Percentiles rank a stretch among this genome's conserved stretches.
phyloP scores from a whole-genome alignment of 2,888 invertebrate genomes.

The Augiades crinisus region DNA sequence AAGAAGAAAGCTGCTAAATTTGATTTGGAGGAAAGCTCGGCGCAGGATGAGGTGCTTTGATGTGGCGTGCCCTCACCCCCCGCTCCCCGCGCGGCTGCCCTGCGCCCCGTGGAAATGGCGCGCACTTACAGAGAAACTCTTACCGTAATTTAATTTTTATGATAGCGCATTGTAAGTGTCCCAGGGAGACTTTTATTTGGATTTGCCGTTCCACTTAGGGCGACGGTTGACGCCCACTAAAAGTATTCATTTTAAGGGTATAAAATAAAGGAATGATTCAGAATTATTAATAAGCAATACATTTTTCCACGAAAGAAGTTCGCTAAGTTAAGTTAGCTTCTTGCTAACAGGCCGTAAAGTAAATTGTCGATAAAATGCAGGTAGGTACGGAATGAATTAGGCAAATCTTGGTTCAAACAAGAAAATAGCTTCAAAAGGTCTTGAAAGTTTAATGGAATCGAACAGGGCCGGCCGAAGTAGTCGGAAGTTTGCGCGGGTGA shows the following conservation, averaged over 20 bases:
- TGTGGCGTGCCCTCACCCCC: slow-evolving; percentile 54
- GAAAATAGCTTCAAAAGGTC: slow-evolving; percentile 78
- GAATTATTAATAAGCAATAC: not conserved
- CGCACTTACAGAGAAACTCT: slow-evolving; percentile 75
- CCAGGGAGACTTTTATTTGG: slow-evolving; percentile 62
- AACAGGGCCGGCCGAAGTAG: slow-evolving; percentile 69
- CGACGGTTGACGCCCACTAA: slow-evolving; percentile 38
- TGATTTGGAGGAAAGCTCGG: slow-evolving; percentile 66
- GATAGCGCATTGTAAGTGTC: slow-evolving; percentile 76
- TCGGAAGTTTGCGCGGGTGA: slow-evolving; percentile 78
- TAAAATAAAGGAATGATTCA: not conserved
- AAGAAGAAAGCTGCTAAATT: slow-evolving; percentile 76
- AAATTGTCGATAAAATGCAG: slow-evolving; percentile 20
- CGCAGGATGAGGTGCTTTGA: slow-evolving; percentile 68
- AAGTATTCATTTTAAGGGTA: slow-evolving; percentile 26
- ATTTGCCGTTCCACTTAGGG: slow-evolving; percentile 49
- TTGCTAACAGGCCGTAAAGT: not conserved
- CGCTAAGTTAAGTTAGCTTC: not conserved
- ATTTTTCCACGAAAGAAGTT: not conserved
- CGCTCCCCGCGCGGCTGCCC: slow-evolving; percentile 41
- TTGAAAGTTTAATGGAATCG: slow-evolving; percentile 82
- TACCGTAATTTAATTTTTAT: slow-evolving; percentile 79
- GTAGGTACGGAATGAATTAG: slow-evolving; percentile 63
- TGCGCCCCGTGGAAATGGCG: slow-evolving; percentile 62
- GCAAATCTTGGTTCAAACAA: slow-evolving; percentile 75